Conservation (phyloP, 2,888 invertebrate species). For the Euzetes globulus region DNA sequence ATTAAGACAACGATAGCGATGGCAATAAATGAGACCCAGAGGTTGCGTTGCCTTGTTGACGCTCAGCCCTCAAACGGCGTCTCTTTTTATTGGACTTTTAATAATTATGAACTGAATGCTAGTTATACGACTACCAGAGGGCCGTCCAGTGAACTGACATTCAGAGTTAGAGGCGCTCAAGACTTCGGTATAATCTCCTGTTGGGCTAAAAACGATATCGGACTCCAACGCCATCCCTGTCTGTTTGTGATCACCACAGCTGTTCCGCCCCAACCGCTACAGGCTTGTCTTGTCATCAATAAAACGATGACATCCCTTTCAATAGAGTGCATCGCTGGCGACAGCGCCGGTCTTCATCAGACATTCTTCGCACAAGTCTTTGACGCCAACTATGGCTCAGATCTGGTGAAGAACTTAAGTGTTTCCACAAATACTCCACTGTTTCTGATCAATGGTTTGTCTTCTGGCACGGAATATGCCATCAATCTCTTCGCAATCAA, state of each 20-base stretch:
- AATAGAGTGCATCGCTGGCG: conserved; percentile 33
- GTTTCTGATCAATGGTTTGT: conserved; percentile 19
- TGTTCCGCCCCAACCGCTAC: conserved; percentile 25
- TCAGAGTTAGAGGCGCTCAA: not conserved
- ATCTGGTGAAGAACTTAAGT: conserved; percentile 14
- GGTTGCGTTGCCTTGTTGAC: conserved; percentile 22
- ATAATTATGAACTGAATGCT: not conserved
- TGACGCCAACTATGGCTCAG: not conserved
- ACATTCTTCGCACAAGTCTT: conserved; percentile 28
- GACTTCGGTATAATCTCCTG: conserved; percentile 25
- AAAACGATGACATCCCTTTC: conserved; percentile 30
- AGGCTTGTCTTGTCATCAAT: conserved; percentile 31
- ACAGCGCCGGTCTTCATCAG: conserved; percentile 27
- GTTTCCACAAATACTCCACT: not conserved
- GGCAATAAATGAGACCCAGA: conserved; percentile 23
- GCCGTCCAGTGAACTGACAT: conserved; percentile 14
- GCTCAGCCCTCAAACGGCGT: conserved; percentile 4
- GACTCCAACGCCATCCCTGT: conserved; percentile 33
- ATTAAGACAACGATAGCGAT: conserved; percentile 9
- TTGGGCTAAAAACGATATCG: conserved; percentile 31
- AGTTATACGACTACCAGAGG: conserved; percentile 4
- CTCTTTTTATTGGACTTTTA: conserved; percentile 33
- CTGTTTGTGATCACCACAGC: conserved; percentile 23
- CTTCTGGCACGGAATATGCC: conserved; percentile 24
- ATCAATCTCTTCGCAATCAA: conserved; percentile 30